Conservation (phyloP, 2,797 vertebrate genomes). For the Apogon talboti region DNA sequence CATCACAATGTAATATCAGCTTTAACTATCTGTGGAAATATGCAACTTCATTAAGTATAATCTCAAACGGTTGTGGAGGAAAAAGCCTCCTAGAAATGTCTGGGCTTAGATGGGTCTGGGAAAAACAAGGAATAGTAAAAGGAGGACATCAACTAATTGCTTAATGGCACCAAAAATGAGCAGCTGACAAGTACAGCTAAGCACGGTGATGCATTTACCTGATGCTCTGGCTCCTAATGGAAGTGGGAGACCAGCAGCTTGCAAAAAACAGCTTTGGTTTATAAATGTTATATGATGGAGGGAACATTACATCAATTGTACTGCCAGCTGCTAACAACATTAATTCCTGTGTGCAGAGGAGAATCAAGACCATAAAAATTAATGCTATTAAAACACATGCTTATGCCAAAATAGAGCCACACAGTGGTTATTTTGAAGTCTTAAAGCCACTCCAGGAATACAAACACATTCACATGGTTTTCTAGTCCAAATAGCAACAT, state of each 20-base stretch:
- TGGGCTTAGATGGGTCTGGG: slow-evolving; percentile 1
- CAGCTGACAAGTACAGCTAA: slow-evolving; percentile 27
- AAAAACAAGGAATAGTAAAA: slow-evolving; percentile 23
- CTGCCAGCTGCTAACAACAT: slow-evolving; percentile 54
- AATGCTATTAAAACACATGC: slow-evolving; percentile 23
- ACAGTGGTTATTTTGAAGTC: slow-evolving; percentile 12
- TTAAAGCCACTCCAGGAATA: slow-evolving; percentile 23
- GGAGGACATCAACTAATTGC: slow-evolving; percentile 27
- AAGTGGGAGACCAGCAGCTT: slow-evolving; percentile 41
- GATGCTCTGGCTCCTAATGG: slow-evolving; percentile 59
- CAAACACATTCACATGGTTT: slow-evolving; percentile 1
- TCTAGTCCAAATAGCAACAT: background rate
- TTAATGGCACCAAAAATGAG: slow-evolving; percentile 31
- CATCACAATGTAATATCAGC: slow-evolving; percentile 15
- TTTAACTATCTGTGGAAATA: background rate
- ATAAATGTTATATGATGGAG: slow-evolving; percentile 50
- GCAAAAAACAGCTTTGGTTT: slow-evolving; percentile 40
- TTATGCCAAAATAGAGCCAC: slow-evolving; percentile 39
- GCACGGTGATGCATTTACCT: slow-evolving; percentile 53
- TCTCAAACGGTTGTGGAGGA: slow-evolving; percentile 8
- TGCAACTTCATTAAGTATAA: slow-evolving; percentile 5
- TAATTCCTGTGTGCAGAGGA: slow-evolving; percentile 35
- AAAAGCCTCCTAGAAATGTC: background rate
- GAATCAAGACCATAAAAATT: slow-evolving; percentile 40
- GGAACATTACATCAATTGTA: slow-evolving; percentile 64